Percentiles rank a stretch among this genome's conserved stretches.
Conservation (phyloP, 2,888 invertebrate species). For the Therioaphis trifolii region DNA sequence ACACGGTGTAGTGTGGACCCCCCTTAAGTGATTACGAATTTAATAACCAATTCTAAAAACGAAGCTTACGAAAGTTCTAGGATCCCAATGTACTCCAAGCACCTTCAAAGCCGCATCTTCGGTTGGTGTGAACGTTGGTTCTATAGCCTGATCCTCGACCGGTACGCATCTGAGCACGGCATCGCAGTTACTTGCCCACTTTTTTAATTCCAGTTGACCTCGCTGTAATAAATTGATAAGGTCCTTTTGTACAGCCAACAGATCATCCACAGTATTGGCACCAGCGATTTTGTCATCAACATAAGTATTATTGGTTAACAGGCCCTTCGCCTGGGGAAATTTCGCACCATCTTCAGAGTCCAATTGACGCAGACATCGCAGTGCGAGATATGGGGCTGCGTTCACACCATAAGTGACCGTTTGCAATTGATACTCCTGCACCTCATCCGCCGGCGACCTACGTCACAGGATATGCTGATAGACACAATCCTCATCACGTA, state of each 20-base stretch:
- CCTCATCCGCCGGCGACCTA: slow-evolving; percentile 65
- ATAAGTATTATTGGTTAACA: not conserved
- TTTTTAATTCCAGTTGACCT: not conserved
- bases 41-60: too few relatives aligned
- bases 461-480: slow-evolving; percentile 68
- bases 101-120: slow-evolving; percentile 62
- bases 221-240: not conserved
- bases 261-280: not conserved
- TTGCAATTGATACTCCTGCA: too few relatives aligned
- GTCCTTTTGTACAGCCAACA: not conserved
- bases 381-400: not conserved
- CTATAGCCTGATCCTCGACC: slow-evolving; percentile 53
- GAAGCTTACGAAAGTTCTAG: too few relatives aligned
- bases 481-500: slow-evolving; percentile 65
- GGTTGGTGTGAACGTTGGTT: slow-evolving; percentile 32
- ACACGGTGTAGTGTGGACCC: too few relatives aligned
- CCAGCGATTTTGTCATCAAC: slow-evolving; percentile 4
- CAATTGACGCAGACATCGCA: slow-evolving; percentile 7
- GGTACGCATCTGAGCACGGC: too few relatives aligned
- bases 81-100: slow-evolving; percentile 64
- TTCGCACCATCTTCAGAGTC: not conserved
- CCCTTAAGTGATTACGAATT: too few relatives aligned
- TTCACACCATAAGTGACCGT: slow-evolving; percentile 46
- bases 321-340: not conserved
- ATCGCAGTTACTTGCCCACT: slow-evolving; percentile 23